Evolutionary conservation across 1,140 invertebrate species (phyloP).

Genomic region (Drosophila equinoxialis): DNA sequence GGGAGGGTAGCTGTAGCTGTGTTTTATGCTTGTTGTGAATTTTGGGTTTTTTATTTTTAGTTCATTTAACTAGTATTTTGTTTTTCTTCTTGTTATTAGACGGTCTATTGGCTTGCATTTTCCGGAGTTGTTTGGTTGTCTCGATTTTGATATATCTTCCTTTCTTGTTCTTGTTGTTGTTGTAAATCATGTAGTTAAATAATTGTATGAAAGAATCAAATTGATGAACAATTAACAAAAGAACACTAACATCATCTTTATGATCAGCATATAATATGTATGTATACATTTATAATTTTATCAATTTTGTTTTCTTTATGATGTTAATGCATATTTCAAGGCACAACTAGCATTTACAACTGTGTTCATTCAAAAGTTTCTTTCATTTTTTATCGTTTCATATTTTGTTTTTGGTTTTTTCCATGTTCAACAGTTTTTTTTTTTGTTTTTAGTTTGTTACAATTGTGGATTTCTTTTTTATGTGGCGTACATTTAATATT

Average conservation of each 20-base stretch:
- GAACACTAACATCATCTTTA: slow-evolving; percentile 46
- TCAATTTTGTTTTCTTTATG: slow-evolving; percentile 39
- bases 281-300: slow-evolving; percentile 32
- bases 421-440: slow-evolving; percentile 21
- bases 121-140: slow-evolving; percentile 10
- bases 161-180: neutral
- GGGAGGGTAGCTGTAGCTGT: slow-evolving; percentile 40
- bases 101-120: slow-evolving; percentile 49
- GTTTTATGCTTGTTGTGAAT: slow-evolving; percentile 76
- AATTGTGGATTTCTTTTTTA: slow-evolving; percentile 37
- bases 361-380: slow-evolving; percentile 73
- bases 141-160: neutral
- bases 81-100: slow-evolving; percentile 19
- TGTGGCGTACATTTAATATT: slow-evolving; percentile 45
- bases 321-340: slow-evolving; percentile 78
- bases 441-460: slow-evolving; percentile 34
- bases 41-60: slow-evolving; percentile 33
- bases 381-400: slow-evolving; percentile 32
- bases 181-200: neutral
- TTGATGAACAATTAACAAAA: slow-evolving; percentile 44
- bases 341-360: slow-evolving; percentile 80
- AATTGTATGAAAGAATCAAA: slow-evolving; percentile 8
- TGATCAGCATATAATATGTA: slow-evolving; percentile 30
- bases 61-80: slow-evolving; percentile 29
- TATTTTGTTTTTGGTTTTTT: slow-evolving; percentile 19